Evolutionary conservation across 2,888 invertebrate genomes (phyloP), one percentile per base, ranked within the genome.

Genomic region (Microdon myrmicae): DNA sequence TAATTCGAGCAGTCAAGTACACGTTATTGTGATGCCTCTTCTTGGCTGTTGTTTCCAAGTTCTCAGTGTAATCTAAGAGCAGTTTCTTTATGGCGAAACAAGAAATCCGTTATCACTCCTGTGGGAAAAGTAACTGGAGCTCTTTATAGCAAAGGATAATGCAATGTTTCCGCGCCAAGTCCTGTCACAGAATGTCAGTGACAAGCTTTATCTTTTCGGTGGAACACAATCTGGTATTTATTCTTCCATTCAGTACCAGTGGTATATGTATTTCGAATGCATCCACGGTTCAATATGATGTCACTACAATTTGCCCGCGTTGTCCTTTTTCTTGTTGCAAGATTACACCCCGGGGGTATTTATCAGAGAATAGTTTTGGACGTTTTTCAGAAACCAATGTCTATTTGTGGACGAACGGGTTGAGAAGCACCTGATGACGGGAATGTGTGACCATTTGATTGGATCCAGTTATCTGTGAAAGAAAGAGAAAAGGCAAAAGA

Each of bases 1-100:
- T 79, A 76, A 78, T 79, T 78, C 75, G 72, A n/a, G n/a, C n/a
- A n/a, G n/a, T n/a, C n/a, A 74, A 75, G 72, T 31, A 43, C 56
- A 38, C 49, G n/a, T n/a, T n/a, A 37, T 55, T 55, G 38, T 29
- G 19, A 56, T 51, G 61, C 39, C 51, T 45, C 22, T 58, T 31
- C 58, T 51, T 51, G 64, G 56, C 58, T 58, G 58, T 64, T 58
- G 64, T 58, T 58, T 58, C 56, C n/a, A n/a, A n/a, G n/a, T n/a
- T n/a, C n/a, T n/a, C n/a, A n/a, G n/a, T n/a, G n/a, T n/a, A n/a
- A n/a, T n/a, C n/a, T n/a, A n/a, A n/a, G n/a, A n/a, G n/a, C n/a
- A n/a, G n/a, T n/a, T n/a, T n/a, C n/a, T n/a, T n/a, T n/a, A n/a
- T n/a, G n/a, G n/a, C n/a, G n/a, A n/a, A n/a, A n/a, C n/a, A n/a